Conservation (phyloP, 2,888 invertebrate species). For the Hypomecis atomaria region DNA sequence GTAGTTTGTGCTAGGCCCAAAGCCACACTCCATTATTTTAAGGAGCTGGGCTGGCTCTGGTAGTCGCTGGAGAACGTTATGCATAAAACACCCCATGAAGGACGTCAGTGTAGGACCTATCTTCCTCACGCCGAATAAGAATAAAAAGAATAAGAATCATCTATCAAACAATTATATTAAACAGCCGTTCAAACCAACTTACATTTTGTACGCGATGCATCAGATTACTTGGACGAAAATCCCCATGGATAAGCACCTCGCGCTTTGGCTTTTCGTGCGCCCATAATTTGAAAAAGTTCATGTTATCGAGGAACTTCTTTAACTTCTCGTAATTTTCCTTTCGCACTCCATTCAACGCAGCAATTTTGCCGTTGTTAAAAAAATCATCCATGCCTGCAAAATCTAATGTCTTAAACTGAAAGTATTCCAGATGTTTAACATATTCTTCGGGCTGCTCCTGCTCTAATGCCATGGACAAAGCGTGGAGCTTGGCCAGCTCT, state of each 20-base stretch:
- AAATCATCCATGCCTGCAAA: conserved; percentile 5
- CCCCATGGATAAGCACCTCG: conserved; percentile 47
- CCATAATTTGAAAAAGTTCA: conserved; percentile 28
- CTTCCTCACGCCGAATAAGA: too few relatives aligned
- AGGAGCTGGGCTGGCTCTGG: too few relatives aligned
- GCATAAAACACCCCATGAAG: too few relatives aligned
- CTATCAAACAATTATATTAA: too few relatives aligned
- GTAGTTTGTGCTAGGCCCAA: too few relatives aligned
- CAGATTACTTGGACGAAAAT: conserved; percentile 59
- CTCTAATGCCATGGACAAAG: conserved; percentile 57
- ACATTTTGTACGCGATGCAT: conserved; percentile 41
- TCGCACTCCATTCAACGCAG: conserved; percentile 40
- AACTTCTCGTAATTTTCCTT: conserved; percentile 52
- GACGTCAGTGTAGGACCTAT: too few relatives aligned
- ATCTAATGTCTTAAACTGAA: conserved; percentile 9
- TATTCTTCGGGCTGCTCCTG: conserved; percentile 53
- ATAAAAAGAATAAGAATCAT: too few relatives aligned
- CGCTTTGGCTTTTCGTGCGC: conserved; percentile 35
- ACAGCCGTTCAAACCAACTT: too few relatives aligned
- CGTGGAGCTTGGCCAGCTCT: conserved; percentile 61
- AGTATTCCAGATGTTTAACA: conserved; percentile 12
- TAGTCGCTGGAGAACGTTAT: too few relatives aligned
- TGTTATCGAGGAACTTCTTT: conserved; percentile 39
- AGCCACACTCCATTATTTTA: too few relatives aligned
- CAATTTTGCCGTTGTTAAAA: conserved; percentile 3